phyloP scores from a whole-genome alignment of 2,888 invertebrate species.

The Apotomis capreana region DNA sequence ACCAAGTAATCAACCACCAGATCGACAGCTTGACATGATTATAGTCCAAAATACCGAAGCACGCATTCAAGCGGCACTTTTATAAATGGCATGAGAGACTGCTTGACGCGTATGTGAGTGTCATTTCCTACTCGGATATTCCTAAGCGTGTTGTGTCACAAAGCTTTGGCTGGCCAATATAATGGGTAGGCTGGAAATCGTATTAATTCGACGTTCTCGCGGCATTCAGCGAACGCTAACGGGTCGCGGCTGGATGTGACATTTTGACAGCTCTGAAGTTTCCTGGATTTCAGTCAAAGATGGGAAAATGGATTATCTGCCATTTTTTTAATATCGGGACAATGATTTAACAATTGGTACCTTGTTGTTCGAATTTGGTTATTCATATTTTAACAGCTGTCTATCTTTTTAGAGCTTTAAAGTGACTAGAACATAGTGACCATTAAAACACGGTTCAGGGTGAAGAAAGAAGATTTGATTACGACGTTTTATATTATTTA shows the following conservation, averaged over 20 bases:
- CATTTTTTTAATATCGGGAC: slow-evolving; percentile 1
- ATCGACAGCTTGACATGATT: slow-evolving; percentile 24
- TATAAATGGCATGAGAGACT: slow-evolving; percentile 25
- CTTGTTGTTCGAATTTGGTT: too few species aligned
- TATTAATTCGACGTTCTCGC: slow-evolving; percentile 21
- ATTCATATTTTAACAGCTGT: too few species aligned
- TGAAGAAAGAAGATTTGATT: too few species aligned
- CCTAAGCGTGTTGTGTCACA: slow-evolving; percentile 31
- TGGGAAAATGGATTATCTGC: slow-evolving; percentile 22
- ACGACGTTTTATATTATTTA: too few species aligned
- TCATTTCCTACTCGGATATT: slow-evolving; percentile 34
- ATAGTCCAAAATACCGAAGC: slow-evolving; percentile 21
- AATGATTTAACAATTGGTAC: background rate
- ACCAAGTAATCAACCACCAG: slow-evolving; percentile 17
- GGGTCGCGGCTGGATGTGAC: slow-evolving; percentile 19
- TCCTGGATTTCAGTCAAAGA: slow-evolving; percentile 26
- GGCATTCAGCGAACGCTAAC: slow-evolving; percentile 11
- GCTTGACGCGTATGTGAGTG: slow-evolving; percentile 21
- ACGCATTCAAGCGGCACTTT: slow-evolving; percentile 24
- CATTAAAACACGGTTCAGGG: too few species aligned
- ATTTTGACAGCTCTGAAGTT: slow-evolving; percentile 32
- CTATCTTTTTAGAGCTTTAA: too few species aligned
- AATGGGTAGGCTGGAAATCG: slow-evolving; percentile 30
- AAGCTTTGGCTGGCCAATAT: slow-evolving; percentile 26
- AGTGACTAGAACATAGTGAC: too few species aligned